These are phyloP conservation scores for Drosophila limbata DNA, from an alignment of 2,888 invertebrate species.

Conservation along the genomic window DNA sequence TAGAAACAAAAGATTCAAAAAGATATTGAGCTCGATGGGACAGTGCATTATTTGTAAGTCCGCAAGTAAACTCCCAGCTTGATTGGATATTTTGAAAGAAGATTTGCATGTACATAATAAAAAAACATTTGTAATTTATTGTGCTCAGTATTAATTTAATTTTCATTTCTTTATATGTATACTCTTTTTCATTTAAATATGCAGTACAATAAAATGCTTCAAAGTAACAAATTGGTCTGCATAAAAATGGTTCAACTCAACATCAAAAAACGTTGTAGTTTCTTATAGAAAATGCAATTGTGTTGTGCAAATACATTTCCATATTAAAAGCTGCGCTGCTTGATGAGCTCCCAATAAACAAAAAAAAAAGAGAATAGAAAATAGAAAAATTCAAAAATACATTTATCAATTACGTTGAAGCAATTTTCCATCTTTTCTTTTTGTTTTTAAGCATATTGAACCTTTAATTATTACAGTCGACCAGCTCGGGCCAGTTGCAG, in stretches of 20 bases:
- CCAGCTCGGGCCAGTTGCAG: conserved; percentile 40
- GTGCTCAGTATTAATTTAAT: conserved; percentile 53
- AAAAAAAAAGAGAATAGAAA: conserved; percentile 18
- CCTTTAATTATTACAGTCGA: conserved; percentile 38
- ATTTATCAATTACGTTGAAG: conserved; percentile 69
- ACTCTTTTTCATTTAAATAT: conserved; percentile 28
- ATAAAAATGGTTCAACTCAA: conserved; percentile 21
- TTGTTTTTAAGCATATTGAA: no score
- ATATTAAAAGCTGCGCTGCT: conserved; percentile 62
- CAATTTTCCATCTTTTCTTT: conserved; percentile 47
- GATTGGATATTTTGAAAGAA: not conserved
- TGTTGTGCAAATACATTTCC: conserved; percentile 49
- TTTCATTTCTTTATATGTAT: conserved; percentile 7
- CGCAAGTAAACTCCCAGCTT: no score
- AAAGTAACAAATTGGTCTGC: conserved; percentile 57
- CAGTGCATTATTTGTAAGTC: no score
- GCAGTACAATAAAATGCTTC: conserved; percentile 67
- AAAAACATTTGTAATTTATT: conserved; percentile 73
- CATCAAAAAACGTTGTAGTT: conserved; percentile 6
- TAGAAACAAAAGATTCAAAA: no score
- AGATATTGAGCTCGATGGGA: no score
- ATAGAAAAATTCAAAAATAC: conserved; percentile 56
- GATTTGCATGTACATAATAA: conserved; percentile 55
- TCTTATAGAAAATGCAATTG: conserved; percentile 13
- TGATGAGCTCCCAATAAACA: conserved; percentile 1